Evolutionary conservation across 2,113 vertebrate species (phyloP), one percentile per base, ranked within the genome.

Genomic region (Stigmatopora argus): DNA sequence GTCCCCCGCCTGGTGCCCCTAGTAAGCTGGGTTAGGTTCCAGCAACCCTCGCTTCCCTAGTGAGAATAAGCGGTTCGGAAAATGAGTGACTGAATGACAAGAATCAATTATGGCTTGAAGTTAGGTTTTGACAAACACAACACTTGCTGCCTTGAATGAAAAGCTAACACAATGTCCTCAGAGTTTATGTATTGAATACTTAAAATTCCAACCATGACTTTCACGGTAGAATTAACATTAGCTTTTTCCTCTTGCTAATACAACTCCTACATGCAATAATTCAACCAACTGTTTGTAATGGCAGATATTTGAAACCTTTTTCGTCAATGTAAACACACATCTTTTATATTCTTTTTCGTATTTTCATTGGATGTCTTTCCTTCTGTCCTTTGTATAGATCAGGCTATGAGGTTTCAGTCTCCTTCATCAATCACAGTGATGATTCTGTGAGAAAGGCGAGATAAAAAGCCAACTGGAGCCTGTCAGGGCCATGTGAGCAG

Each of bases 371-470:
- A 70, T 21, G 44, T 80, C 84, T 81, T 67, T 62, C 72, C 69
- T 52, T 57, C 56, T 70, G 81, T 72, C 74, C 65, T 72, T 66
- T 69, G 67, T 75, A 83, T 69, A 72, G 78, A 86, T 86, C 80
- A 69, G 66, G 72, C 74, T 62, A 78, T 77, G 68, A 72, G 72
- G 72, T 78, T 88, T 87, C 81, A 85, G 78, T 83, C 78, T 80
- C 75, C 71, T 70, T 84, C 79, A 78, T 85, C 83, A 85, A 85
- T 84, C 81, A 83, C 74, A 41, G 74, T 64, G 79, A 84, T 83
- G 81, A 86, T 87, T 83, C 76, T 67, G 49, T 80, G 71, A 74
- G 68, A 78, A 72, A 71, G 56, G 58, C 34, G 63, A 75, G 73
- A 84, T 75, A 83, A 77, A 83, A 78, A 78, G 71, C 49, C 55